These are phyloP conservation scores for Amblyteles armatorius DNA, from an alignment of 2,888 invertebrate species.

Conservation along the genomic window DNA sequence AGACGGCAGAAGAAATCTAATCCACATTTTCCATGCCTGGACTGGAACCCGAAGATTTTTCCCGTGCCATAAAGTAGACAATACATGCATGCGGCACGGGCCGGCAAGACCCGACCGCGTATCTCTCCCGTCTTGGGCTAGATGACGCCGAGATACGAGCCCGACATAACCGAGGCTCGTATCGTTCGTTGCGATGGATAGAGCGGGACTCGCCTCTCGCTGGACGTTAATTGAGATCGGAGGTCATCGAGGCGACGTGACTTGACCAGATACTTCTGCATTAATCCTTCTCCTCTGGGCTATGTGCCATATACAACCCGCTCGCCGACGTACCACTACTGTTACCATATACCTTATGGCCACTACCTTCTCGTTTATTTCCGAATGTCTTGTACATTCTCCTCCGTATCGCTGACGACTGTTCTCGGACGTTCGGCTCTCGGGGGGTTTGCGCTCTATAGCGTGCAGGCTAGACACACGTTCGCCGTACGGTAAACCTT, in stretches of 20 bases:
- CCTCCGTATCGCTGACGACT: slow-evolving; percentile 25
- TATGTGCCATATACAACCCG: neutral
- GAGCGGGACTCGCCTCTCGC: slow-evolving; percentile 53
- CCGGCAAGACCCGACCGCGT: slow-evolving; percentile 7
- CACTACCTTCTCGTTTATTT: slow-evolving; percentile 41
- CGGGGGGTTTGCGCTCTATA: slow-evolving; percentile 12
- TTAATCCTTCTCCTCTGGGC: slow-evolving; percentile 59
- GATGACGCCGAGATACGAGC: slow-evolving; percentile 53
- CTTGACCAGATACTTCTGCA: slow-evolving; percentile 68
- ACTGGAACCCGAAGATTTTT: slow-evolving; percentile 4
- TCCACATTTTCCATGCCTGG: slow-evolving; percentile 12
- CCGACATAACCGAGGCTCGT: slow-evolving; percentile 49
- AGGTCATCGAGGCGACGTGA: slow-evolving; percentile 66
- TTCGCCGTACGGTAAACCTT: slow-evolving; percentile 16
- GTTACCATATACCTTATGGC: slow-evolving; percentile 15
- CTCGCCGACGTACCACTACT: neutral
- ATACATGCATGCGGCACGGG: neutral
- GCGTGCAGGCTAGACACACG: neutral
- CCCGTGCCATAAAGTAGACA: neutral
- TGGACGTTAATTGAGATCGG: slow-evolving; percentile 68
- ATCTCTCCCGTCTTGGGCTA: slow-evolving; percentile 11
- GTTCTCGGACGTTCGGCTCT: slow-evolving; percentile 37
- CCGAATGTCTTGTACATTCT: slow-evolving; percentile 48
- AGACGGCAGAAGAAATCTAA: neutral
- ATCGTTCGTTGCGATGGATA: slow-evolving; percentile 52